Evolutionary conservation across 2,888 invertebrate species (phyloP), one percentile per base, ranked within the genome.

Genomic region (Rhagium mordax): DNA sequence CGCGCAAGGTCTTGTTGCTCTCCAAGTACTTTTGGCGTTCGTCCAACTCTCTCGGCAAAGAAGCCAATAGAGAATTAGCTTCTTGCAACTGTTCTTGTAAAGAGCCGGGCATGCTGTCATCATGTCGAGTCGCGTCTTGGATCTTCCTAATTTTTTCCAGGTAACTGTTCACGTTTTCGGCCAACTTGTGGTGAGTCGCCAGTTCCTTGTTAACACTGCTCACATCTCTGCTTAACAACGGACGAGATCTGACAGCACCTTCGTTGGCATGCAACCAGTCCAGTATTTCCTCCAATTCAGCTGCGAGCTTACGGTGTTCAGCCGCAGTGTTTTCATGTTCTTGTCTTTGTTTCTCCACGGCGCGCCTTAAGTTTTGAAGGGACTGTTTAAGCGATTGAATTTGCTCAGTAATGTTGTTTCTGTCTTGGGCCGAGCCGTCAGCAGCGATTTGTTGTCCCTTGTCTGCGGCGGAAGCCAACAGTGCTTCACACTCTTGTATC

Each of bases 371-470:
- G 70, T 93, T 92, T 67, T 94, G 91, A 15, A 97, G 88, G 78
- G 96, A 95, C 84, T 96, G 95, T 86, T 96, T 97, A 18, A 98
- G 86, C 0, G 94, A 94, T 82, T 97, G 96, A 20, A 98, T 85
- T 81, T 97, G 94, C 84, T 96, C 96, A 1, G 96, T 96, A 5
- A 98, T 94, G 79, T 93, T 93, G 81, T 97, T 97, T 81, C 95
- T 91, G 81, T 97, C 97, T 16, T 94, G 94, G 0, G 95, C 93
- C 2, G 95, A 94, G 51, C 97, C 96, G 88, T 98, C 97, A 0
- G 94, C 94, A 0, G 96, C 96, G 33, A 98, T 97, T 86, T 96
- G 96, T 84, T 96, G 95, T 0, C 97, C 98, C 86, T 97, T 97
- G 84, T 98, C 98, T 13, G 93, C 93, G 0, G 97, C 96, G 4